Evolutionary conservation across 2,797 vertebrate species (phyloP).

Genomic region (Sebastes paucispinis): DNA sequence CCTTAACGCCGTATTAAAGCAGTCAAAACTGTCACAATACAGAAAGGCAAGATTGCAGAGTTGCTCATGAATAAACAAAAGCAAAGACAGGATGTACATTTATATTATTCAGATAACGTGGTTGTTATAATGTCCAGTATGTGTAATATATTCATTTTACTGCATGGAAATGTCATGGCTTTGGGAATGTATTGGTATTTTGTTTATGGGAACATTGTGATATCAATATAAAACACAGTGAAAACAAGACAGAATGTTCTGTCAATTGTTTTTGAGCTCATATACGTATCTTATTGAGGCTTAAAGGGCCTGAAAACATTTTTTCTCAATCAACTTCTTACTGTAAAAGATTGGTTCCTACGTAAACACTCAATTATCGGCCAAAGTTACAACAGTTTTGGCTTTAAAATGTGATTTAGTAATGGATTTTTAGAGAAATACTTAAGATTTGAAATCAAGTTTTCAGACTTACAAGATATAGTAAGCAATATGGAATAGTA

Average conservation of each 20-base stretch:
- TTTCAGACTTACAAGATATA: neutral
- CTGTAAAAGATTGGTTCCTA: fast-evolving
- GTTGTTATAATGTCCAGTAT: no score
- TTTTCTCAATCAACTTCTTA: no score
- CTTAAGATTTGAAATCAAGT: fast-evolving
- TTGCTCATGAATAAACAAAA: neutral
- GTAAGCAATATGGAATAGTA: no score
- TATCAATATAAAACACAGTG: neutral
- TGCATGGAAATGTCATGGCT: fast-evolving
- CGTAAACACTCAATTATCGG: neutral
- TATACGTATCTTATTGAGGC: no score
- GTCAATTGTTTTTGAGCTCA: no score
- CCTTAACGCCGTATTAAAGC: neutral
- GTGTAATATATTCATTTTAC: no score
- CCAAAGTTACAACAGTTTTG: neutral
- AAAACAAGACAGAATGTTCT: neutral
- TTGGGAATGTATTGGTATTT: neutral
- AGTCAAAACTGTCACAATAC: neutral
- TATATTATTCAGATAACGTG: neutral
- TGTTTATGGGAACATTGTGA: no score
- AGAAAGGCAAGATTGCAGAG: neutral
- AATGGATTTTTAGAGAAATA: neutral
- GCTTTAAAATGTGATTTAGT: no score
- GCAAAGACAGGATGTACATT: neutral
- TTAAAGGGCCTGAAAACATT: no score